Conservation (phyloP, 2,888 invertebrate species). For the Poecilobothrus nobilitatus region DNA sequence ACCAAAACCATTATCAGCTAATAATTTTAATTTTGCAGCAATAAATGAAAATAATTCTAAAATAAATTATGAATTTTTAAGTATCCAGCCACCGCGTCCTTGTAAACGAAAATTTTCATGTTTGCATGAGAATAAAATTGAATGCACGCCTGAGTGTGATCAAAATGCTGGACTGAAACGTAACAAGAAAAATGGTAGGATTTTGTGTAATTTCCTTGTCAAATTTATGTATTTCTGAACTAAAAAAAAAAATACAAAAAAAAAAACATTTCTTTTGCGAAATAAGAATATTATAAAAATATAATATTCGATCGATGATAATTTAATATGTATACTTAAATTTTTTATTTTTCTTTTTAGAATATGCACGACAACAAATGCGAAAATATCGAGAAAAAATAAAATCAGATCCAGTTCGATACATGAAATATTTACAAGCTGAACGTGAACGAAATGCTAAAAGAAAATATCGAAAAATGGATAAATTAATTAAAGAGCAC, state of each 20-base stretch:
- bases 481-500: neutral
- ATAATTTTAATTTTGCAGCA: neutral
- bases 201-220: neutral
- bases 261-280: no score
- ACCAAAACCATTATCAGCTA: neutral
- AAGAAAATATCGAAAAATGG: neutral
- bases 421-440: conserved; percentile 8
- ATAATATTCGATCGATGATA: no score
- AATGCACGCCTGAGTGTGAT: neutral
- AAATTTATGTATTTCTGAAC: no score
- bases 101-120: neutral
- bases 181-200: neutral
- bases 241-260: no score
- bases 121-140: neutral
- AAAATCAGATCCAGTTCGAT: conserved; percentile 4
- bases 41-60: neutral
- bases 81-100: neutral
- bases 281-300: no score
- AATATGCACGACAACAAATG: conserved; percentile 10
- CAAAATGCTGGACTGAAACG: neutral
- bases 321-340: no score
- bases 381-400: conserved; percentile 8
- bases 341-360: neutral
- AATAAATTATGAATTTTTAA: neutral
- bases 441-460: conserved; percentile 1